Conservation (phyloP, 2,888 invertebrate species). For the Hermaeophaga mercurialis region DNA sequence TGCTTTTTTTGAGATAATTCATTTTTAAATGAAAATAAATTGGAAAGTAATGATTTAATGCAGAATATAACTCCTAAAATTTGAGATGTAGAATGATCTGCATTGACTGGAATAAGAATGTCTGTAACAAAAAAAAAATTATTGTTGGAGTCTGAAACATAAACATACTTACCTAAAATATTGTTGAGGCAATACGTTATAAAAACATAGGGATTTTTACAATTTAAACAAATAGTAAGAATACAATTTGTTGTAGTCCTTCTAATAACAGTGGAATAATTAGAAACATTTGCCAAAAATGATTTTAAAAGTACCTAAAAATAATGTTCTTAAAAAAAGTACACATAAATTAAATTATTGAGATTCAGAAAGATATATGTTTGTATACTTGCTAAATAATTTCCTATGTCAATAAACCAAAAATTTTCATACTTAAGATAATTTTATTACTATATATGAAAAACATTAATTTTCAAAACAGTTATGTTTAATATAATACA, state of each 20-base stretch:
- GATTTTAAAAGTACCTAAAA: slow-evolving; percentile 69
- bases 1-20: slow-evolving; percentile 23
- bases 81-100: slow-evolving; percentile 57
- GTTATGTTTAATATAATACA: neutral
- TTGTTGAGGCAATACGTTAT: slow-evolving; percentile 69
- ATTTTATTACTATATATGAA: neutral
- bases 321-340: too few species aligned
- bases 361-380: too few species aligned
- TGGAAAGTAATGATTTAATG: slow-evolving; percentile 67
- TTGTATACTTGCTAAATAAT: too few species aligned
- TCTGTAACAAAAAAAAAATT: slow-evolving; percentile 46
- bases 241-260: slow-evolving; percentile 83
- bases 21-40: slow-evolving; percentile 48
- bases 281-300: slow-evolving; percentile 68
- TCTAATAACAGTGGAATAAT: slow-evolving; percentile 73
- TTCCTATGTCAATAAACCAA: too few species aligned
- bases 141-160: too few species aligned
- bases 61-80: slow-evolving; percentile 72
- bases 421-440: too few species aligned
- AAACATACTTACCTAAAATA: slow-evolving; percentile 63
- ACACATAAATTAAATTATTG: too few species aligned
- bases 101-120: slow-evolving; percentile 50
- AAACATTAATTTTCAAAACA: too few species aligned
- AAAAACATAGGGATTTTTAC: slow-evolving; percentile 72
- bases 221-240: slow-evolving; percentile 78